Evolutionary conservation across 2,113 vertebrate species (phyloP).

Genomic region (Condylura cristata): DNA sequence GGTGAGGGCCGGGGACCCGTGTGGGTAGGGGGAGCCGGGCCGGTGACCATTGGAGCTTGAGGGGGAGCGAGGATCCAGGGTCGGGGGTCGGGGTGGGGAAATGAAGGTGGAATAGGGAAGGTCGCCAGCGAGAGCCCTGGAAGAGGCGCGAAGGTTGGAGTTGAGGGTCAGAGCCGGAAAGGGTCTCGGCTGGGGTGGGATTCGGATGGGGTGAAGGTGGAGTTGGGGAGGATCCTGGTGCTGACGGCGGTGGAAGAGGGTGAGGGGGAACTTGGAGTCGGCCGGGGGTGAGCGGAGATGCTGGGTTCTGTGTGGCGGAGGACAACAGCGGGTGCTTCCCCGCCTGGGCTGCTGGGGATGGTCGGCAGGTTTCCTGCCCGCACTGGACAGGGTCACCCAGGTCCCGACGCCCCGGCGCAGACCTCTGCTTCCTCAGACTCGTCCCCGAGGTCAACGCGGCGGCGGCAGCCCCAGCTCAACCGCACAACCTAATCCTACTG

Average conservation of each 20-base stretch:
- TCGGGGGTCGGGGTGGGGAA: background rate
- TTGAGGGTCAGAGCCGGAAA: background rate
- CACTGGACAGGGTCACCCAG: background rate
- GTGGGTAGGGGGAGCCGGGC: background rate
- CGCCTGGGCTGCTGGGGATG: rapidly evolving
- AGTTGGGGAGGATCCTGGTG: too few species aligned
- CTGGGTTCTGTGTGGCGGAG: background rate
- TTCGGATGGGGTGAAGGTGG: background rate
- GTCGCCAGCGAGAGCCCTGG: background rate
- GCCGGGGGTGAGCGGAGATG: background rate
- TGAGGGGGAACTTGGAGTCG: background rate
- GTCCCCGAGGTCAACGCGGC: background rate
- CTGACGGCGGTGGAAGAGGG: background rate
- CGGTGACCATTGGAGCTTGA: background rate
- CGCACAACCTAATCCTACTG: background rate
- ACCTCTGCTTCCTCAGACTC: background rate
- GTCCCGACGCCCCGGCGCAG: background rate
- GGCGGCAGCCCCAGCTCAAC: background rate
- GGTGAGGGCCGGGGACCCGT: background rate
- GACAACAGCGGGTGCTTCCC: background rate
- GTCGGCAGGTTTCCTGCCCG: background rate
- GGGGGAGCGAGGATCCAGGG: background rate
- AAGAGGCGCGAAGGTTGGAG: background rate
- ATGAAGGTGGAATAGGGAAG: background rate
- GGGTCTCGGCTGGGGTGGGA: too few species aligned